Base-by-base conservation (phyloP, 2,888 invertebrate genomes). In the Cryptocephalus primarius region DNA sequence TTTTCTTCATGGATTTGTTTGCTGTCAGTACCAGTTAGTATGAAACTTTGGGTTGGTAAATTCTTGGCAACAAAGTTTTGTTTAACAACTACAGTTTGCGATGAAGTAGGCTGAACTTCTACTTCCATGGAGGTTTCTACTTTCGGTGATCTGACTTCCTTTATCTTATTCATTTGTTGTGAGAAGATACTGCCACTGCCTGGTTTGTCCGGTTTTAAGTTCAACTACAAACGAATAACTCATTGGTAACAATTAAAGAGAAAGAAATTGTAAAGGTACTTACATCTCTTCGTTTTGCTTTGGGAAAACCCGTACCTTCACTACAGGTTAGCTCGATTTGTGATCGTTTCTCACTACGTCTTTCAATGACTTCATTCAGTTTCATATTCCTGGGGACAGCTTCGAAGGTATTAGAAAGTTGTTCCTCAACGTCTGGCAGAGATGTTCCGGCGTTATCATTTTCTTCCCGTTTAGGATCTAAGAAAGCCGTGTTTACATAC, bases 1-100 rank as follows among this genome's bases (percentile, higher is more conserved):
- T 92, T 94, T 68, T 88, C 84, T 52, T 72, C 67, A 60, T 93
- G 89, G 48, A 92, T 85, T 57, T 75, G 71, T 39, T 62, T 61
- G 1, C 76, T 75, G 44, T 78, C 75, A 41, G 69, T 55, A 1
- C 72, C 70, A 32, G 75, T 51, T 9, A 78, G 40, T 45, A 59
- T 70, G 48, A 65, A 75, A 59, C 77, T 78, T 58, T 71, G 39
- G 66, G 66, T 6, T 48, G 61, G 55, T 42, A 54, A 45, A 52
- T 56, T 52, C 48, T 51, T 43, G 59, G 54, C 61, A 48, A 46
- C 55, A 6, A 39, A 51, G 56, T 71, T 41, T 34, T 10, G n/a
- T 32, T 42, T 32, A 32, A 38, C n/a, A 33, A 39, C 4, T 44
- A n/a, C 32, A 43, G 8, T 44, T 22, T 32, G 9, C 14, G 36